Evolutionary conservation across 2,113 vertebrate species (phyloP).

Genomic region (Anhinga rufa): DNA sequence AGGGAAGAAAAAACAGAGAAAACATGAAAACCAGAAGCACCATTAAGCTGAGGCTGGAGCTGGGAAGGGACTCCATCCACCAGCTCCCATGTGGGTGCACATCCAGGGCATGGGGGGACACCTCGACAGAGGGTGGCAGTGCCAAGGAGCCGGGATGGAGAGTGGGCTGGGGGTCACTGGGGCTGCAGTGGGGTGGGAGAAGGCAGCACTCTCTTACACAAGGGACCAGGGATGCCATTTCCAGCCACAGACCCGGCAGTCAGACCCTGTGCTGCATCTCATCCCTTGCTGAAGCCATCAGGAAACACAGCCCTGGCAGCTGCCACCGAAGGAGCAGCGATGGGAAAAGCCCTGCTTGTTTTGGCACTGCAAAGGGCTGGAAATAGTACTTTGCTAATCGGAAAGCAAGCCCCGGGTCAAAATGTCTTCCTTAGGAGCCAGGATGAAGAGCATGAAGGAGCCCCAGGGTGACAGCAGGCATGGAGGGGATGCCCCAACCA

Average conservation of each 20-base stretch:
- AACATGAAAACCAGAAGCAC: neutral
- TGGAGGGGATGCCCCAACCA: neutral
- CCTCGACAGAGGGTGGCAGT: neutral
- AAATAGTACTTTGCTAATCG: neutral
- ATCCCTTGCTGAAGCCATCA: neutral
- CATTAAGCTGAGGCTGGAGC: neutral
- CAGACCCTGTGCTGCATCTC: neutral
- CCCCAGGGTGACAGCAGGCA: neutral
- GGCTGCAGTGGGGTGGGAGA: neutral
- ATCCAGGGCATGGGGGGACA: neutral
- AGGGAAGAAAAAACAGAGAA: neutral
- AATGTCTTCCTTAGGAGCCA: neutral
- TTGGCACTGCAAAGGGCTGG: neutral
- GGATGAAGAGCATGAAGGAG: neutral
- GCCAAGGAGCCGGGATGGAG: neutral
- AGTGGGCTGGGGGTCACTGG: neutral
- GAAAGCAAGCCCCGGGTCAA: neutral
- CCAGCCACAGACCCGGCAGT: neutral
- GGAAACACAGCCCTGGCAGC: neutral
- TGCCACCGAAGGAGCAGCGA: neutral
- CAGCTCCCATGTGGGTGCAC: rapidly evolving
- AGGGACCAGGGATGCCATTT: neutral
- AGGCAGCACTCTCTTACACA: rapidly evolving
- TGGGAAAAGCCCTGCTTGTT: neutral
- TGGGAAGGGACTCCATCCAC: neutral